Percentiles rank a stretch among this genome's conserved stretches.
phyloP scores from a whole-genome alignment of 2,888 invertebrate genomes.

The Lymantria monacha region DNA sequence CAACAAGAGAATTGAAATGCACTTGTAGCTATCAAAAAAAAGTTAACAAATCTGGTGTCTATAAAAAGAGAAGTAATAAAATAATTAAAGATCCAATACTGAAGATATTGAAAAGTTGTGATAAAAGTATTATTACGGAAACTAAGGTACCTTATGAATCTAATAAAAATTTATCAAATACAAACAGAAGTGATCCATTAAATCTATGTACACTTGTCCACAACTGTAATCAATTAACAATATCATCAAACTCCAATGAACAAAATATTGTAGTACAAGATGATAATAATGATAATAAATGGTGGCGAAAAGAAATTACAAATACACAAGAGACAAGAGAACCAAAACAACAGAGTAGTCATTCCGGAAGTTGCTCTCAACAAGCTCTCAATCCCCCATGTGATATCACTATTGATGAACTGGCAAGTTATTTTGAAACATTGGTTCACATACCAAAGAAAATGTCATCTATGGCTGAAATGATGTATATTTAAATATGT shows the following conservation, averaged over 20 bases:
- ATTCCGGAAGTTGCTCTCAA: constrained; percentile 86
- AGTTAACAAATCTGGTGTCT: constrained; percentile 45
- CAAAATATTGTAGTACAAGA: constrained; percentile 25
- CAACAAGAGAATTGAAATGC: constrained; percentile 47
- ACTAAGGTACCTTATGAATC: constrained; percentile 33
- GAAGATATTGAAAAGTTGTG: constrained; percentile 65
- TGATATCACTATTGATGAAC: constrained; percentile 96
- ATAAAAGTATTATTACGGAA: constrained; percentile 26
- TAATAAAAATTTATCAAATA: constrained; percentile 32
- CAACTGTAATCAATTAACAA: constrained; percentile 70
- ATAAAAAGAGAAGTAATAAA: constrained; percentile 69
- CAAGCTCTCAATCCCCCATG: constrained; percentile 88
- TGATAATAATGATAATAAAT: constrained; percentile 45
- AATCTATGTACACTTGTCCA: constrained; percentile 67
- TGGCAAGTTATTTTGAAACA: constrained; percentile 97
- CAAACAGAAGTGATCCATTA: constrained; percentile 47
- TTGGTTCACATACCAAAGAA: constrained; percentile 98
- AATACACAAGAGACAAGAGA: constrained; percentile 43
- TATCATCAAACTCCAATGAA: constrained; percentile 51
- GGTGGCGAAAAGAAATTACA: constrained; percentile 57
- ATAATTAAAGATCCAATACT: constrained; percentile 82
- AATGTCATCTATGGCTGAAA: constrained; percentile 98
- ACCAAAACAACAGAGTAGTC: constrained; percentile 48
- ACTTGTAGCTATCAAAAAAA: constrained; percentile 50
- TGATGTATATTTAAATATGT: constrained; percentile 94